Conservation (phyloP, 2,888 invertebrate genomes). For the Mesodorylaimus sp. region DNA sequence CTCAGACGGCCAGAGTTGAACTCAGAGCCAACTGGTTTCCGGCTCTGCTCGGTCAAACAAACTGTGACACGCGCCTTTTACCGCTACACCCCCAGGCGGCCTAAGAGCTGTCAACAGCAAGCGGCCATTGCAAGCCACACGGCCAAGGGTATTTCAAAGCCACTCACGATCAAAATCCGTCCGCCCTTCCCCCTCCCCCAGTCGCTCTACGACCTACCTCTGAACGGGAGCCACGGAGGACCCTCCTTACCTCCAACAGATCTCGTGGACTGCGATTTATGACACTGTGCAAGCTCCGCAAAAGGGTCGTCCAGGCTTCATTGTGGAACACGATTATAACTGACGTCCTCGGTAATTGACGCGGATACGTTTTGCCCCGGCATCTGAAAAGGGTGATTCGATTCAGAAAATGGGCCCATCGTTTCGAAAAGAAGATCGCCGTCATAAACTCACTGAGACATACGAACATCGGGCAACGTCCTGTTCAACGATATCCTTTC, state of each 20-base stretch:
- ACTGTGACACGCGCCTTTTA: too few relatives aligned
- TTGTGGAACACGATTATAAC: conserved; percentile 98
- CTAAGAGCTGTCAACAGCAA: too few relatives aligned
- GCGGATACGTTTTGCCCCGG: conserved; percentile 5
- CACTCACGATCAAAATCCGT: too few relatives aligned
- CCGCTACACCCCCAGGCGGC: too few relatives aligned
- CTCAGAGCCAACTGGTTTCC: too few relatives aligned
- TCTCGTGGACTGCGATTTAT: conserved; percentile 20
- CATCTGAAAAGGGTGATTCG: conserved; percentile 11
- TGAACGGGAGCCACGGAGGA: too few relatives aligned
- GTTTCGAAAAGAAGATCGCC: not conserved
- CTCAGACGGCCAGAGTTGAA: too few relatives aligned
- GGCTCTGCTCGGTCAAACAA: too few relatives aligned
- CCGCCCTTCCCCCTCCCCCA: too few relatives aligned
- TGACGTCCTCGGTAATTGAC: conserved; percentile 68
- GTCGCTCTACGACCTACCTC: too few relatives aligned
- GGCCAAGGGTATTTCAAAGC: too few relatives aligned
- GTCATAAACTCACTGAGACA: conserved; percentile 10
- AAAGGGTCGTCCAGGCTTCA: conserved; percentile 89
- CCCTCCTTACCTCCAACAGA: conserved; percentile 14
- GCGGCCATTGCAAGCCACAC: too few relatives aligned
- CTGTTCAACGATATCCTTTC: conserved; percentile 92
- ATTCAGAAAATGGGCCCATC: not conserved
- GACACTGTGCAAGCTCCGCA: conserved; percentile 41
- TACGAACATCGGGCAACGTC: conserved; percentile 72